phyloP scores from a whole-genome alignment of 2,113 vertebrate species.

The Platichthys flesus region DNA sequence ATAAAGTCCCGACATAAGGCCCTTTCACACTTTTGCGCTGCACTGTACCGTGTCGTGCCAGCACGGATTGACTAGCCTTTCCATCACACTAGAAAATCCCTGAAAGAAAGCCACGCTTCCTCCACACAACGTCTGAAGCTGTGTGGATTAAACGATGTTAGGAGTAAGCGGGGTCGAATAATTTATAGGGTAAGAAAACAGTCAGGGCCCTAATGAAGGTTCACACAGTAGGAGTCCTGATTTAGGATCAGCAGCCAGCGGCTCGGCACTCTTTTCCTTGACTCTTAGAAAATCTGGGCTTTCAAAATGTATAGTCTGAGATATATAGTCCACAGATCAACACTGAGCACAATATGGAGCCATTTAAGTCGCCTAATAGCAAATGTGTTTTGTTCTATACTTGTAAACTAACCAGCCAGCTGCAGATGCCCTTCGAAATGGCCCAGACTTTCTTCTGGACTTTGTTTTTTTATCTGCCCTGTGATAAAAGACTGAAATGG shows the following conservation, averaged over 20 bases:
- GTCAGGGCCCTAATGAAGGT: slow-evolving; percentile 60
- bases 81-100: slow-evolving; percentile 52
- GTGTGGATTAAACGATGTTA: slow-evolving; percentile 44
- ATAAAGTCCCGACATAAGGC: slow-evolving; percentile 49
- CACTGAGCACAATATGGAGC: slow-evolving; percentile 17
- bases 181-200: slow-evolving; percentile 67
- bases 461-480: background rate
- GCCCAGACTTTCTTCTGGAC: background rate
- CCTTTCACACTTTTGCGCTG: slow-evolving; percentile 27
- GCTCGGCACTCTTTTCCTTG: slow-evolving; percentile 48
- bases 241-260: slow-evolving; percentile 56
- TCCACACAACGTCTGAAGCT: slow-evolving; percentile 32
- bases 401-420: slow-evolving; percentile 4
- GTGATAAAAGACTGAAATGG: slow-evolving; percentile 21
- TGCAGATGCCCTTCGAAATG: slow-evolving; percentile 4
- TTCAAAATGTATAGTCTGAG: slow-evolving; percentile 12
- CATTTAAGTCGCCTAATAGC: slow-evolving; percentile 11
- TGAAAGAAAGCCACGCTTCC: slow-evolving; percentile 21
- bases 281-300: slow-evolving; percentile 19
- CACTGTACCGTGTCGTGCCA: slow-evolving; percentile 32
- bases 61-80: slow-evolving; percentile 41
- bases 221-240: slow-evolving; percentile 56
- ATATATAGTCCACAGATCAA: slow-evolving; percentile 25
- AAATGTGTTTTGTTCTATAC: background rate
- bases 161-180: slow-evolving; percentile 36